phyloP scores from a whole-genome alignment of 2,797 vertebrate genomes.

The Falco novaeseelandiae region DNA sequence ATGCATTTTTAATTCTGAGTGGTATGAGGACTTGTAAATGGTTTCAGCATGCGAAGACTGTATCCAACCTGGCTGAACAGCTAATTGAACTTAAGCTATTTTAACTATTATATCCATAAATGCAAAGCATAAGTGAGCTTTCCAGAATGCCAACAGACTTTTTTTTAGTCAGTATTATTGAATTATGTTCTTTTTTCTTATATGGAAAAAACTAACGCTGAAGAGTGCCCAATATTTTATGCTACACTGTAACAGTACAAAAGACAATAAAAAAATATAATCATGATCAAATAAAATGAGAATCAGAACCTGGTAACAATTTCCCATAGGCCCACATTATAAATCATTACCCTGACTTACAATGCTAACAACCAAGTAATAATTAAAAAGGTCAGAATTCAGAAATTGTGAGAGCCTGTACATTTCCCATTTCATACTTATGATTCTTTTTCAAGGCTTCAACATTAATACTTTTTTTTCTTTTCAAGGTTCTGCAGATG shows the following conservation, averaged over 20 bases:
- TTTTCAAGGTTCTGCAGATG: neutral
- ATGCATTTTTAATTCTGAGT: slow-evolving; percentile 67
- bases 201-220: neutral
- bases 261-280: neutral
- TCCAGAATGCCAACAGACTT: neutral
- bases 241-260: slow-evolving; percentile 10
- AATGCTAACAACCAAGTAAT: neutral
- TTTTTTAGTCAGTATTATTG: neutral
- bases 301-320: neutral
- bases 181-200: neutral
- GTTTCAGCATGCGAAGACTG: neutral
- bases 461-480: neutral
- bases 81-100: slow-evolving; percentile 9
- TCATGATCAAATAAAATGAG: neutral
- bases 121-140: neutral
- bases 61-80: neutral
- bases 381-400: slow-evolving; percentile 17
- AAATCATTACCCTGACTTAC: neutral
- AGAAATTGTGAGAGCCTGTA: neutral
- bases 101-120: neutral
- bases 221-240: neutral
- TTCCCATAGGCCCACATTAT: neutral
- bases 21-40: slow-evolving; percentile 28
- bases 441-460: neutral
- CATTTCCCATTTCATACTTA: neutral